A percentile compares a stretch with the other conserved stretches of the same genome.
These are phyloP conservation scores for Babyrousa celebensis DNA, from an alignment of 2,797 vertebrate species.

Conservation along the genomic window DNA sequence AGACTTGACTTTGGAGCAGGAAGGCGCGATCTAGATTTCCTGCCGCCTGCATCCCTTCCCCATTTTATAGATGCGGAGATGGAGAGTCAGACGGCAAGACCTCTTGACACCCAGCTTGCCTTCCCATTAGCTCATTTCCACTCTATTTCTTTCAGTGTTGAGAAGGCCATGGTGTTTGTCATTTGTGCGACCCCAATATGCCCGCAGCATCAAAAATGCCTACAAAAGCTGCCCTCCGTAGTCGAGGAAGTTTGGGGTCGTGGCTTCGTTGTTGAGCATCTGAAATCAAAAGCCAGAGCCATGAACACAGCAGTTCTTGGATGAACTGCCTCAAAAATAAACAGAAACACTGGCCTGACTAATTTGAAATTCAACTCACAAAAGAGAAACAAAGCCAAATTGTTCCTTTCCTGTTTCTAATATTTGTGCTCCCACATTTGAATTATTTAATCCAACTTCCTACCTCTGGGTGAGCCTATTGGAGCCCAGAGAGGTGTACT, in stretches of 20 bases:
- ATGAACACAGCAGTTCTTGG: conserved; percentile 59
- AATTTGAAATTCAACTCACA: conserved; percentile 76
- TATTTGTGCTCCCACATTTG: conserved; percentile 72
- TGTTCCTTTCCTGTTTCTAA: conserved; percentile 84
- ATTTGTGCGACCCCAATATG: background rate
- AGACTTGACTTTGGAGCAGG: background rate
- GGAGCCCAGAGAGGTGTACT: conserved; percentile 53
- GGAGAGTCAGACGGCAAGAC: background rate
- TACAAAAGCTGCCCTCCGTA: background rate
- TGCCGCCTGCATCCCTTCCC: background rate
- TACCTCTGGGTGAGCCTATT: conserved; percentile 73
- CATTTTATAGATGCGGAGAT: conserved; percentile 33
- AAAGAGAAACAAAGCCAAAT: conserved; percentile 80
- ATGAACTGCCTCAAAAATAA: conserved; percentile 80
- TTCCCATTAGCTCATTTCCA: background rate
- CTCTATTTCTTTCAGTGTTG: background rate
- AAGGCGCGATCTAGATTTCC: background rate
- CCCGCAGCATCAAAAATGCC: background rate
- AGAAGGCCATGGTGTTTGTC: background rate
- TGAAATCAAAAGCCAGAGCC: conserved; percentile 79
- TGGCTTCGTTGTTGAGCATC: conserved; percentile 73
- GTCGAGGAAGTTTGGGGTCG: conserved; percentile 31
- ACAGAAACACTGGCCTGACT: conserved; percentile 66
- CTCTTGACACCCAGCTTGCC: background rate
- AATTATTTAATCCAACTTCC: conserved; percentile 78